Evolutionary conservation across 2,888 invertebrate species (phyloP), one percentile per base, ranked within the genome.

Genomic region (Automeris io): DNA sequence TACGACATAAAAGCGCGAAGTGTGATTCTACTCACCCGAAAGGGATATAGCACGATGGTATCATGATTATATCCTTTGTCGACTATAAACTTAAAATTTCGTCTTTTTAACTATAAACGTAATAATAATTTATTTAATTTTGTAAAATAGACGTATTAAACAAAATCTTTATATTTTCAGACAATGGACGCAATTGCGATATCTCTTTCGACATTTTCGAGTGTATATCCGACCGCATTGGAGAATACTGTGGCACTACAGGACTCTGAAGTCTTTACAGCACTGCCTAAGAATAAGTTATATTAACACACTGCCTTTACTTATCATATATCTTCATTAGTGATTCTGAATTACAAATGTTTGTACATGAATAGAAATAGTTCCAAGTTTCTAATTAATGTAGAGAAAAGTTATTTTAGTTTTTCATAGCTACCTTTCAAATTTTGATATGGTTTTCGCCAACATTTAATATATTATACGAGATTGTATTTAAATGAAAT

Each of bases 181-280:
- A 91, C 61, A 90, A 90, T 49, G 92, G 91, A 7, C 90, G 90
- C 57, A 91, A 91, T 57, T 93, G 93, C 57, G 92, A 93, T 61
- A 78, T 93, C 31, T 92, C 93, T 1, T 93, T 92, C 68, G 92
- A 93, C 70, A 91, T 92, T 38, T 93, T 93, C 68, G 93, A 93
- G 64, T 93, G 93, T 63, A 91, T 93, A 49, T 93, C 93, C 3
- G 93, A 93, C 69, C 90, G 91, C 61, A 92, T 93, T 54, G 93
- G 91, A 26, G 91, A 91, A 50, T 92, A 92, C 68, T 92, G 92
- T 59, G 89, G 92, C 12, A 90, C 68, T 49, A 49, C 76, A 1
- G 87, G 87, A 9, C 72, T 87, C 26, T 83, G 55, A 70, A 24
- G 6, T 13, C 5, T 16, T 12, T 24, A 33, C 19, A 4, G 6